Conservation (phyloP, 2,888 invertebrate species). For the Arrhopalites spinosus region DNA sequence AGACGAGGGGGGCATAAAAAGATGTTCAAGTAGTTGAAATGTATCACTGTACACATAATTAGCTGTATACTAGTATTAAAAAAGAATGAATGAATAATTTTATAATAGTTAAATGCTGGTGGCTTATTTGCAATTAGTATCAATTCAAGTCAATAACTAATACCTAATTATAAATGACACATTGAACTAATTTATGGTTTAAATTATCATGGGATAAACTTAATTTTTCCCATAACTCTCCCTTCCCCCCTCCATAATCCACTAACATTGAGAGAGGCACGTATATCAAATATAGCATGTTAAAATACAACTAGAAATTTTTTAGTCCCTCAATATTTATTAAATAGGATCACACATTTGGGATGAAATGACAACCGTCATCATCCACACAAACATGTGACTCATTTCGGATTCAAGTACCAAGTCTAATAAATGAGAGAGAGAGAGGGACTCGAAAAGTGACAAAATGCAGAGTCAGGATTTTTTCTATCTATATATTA, state of each 20-base stretch:
- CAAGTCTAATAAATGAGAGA: conserved; percentile 29
- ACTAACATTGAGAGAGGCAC: conserved; percentile 18
- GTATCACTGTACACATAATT: too few relatives aligned
- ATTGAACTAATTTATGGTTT: conserved; percentile 1
- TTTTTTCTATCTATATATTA: neutral
- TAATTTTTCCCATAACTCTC: neutral
- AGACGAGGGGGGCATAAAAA: too few relatives aligned
- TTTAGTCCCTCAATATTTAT: neutral
- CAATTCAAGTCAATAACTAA: neutral
- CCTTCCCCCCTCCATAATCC: neutral
- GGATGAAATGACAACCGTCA: neutral
- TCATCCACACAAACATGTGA: neutral
- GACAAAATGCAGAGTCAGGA: conserved; percentile 30
- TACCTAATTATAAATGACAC: conserved; percentile 19
- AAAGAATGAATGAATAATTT: neutral
- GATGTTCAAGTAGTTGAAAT: too few relatives aligned
- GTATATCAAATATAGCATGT: neutral
- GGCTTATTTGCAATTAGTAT: conserved; percentile 14
- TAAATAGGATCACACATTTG: neutral
- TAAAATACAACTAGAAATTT: too few relatives aligned
- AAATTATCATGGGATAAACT: neutral
- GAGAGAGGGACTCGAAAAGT: conserved; percentile 6
- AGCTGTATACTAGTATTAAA: too few relatives aligned
- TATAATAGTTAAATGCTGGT: neutral
- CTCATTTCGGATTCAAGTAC: neutral